These are phyloP conservation scores for Leptinotarsa texana DNA, from an alignment of 1,140 invertebrate species.

Conservation along the genomic window DNA sequence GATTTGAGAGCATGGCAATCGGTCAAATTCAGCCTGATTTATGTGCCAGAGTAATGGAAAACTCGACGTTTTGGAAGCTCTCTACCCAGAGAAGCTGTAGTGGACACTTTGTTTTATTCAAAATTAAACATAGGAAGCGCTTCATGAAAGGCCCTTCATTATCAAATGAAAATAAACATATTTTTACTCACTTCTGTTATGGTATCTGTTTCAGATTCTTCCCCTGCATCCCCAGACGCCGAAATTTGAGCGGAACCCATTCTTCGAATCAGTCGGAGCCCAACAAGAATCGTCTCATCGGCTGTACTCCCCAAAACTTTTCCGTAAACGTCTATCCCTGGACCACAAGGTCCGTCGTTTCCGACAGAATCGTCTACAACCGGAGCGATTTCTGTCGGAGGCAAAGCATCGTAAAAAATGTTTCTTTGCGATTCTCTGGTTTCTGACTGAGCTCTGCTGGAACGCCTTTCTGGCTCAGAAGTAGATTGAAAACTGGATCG, in stretches of 20 bases:
- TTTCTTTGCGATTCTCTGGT: neutral
- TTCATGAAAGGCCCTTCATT: too few species aligned
- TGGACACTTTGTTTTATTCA: too few species aligned
- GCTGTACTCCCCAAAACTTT: constrained; percentile 43
- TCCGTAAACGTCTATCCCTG: constrained; percentile 39
- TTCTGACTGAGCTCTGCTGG: neutral
- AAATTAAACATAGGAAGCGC: too few species aligned
- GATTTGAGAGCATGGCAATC: too few species aligned
- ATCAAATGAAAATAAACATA: neutral
- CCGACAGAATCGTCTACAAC: neutral
- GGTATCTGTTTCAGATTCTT: neutral
- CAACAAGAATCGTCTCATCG: constrained; percentile 45
- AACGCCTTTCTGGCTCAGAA: neutral
- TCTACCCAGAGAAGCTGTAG: too few species aligned
- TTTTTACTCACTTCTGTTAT: neutral
- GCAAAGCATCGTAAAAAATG: neutral
- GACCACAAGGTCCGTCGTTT: neutral
- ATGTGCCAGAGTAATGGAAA: too few species aligned
- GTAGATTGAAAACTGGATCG: neutral
- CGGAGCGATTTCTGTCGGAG: neutral
- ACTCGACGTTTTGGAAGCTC: too few species aligned
- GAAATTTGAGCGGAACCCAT: neutral
- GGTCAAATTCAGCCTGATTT: too few species aligned
- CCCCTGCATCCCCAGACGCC: neutral
- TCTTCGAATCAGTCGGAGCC: constrained; percentile 23